Evolutionary conservation across 1,140 invertebrate genomes (phyloP).

Genomic region (Paracyclopina nana): DNA sequence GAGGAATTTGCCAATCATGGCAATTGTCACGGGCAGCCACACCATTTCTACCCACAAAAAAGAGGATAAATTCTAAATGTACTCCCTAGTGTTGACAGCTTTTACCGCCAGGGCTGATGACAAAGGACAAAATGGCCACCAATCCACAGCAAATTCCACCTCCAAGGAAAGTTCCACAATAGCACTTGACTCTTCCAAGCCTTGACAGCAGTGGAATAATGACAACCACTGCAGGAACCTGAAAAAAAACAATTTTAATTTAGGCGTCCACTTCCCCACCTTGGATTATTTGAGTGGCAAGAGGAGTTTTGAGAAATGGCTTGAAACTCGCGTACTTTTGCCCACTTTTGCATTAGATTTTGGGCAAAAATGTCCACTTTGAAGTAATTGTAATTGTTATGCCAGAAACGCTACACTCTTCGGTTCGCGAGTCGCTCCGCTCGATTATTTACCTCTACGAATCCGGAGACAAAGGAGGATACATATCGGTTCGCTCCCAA

Average conservation of each 20-base stretch:
- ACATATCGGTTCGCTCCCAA: slow-evolving; percentile 49
- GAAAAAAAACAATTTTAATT: slow-evolving; percentile 23
- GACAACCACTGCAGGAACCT: slow-evolving; percentile 3
- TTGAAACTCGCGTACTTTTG: no score
- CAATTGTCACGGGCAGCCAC: slow-evolving; percentile 40
- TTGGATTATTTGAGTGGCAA: background rate
- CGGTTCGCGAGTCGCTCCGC: slow-evolving; percentile 45
- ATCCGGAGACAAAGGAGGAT: slow-evolving; percentile 49
- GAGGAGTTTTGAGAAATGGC: no score
- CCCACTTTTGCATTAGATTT: no score
- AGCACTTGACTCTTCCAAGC: slow-evolving; percentile 15
- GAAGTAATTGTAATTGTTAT: slow-evolving; percentile 44
- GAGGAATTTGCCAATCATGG: slow-evolving; percentile 59
- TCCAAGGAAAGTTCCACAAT: slow-evolving; percentile 10
- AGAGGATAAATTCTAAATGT: slow-evolving; percentile 11
- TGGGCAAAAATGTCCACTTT: no score
- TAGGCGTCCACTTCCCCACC: slow-evolving; percentile 31
- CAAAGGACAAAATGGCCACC: slow-evolving; percentile 15
- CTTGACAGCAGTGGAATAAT: slow-evolving; percentile 12
- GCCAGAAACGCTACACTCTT: slow-evolving; percentile 42
- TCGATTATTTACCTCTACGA: slow-evolving; percentile 37
- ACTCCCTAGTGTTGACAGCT: background rate
- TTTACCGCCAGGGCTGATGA: slow-evolving; percentile 8
- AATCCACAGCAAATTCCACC: slow-evolving; percentile 10
- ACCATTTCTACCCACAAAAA: slow-evolving; percentile 31